phyloP scores from a whole-genome alignment of 1,140 invertebrate species.

The Aphidius gifuensis region DNA sequence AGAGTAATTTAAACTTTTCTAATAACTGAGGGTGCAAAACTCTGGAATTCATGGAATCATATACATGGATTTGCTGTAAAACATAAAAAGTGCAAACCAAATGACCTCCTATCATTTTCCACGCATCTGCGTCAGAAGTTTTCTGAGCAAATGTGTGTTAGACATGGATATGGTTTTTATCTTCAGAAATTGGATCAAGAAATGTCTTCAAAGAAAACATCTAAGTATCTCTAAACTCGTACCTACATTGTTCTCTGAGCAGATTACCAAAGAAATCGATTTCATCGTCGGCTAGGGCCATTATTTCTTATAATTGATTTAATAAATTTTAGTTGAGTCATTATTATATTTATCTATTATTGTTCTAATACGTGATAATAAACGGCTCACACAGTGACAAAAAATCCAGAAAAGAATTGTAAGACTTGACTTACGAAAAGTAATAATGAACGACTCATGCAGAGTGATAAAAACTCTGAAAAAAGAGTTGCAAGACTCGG shows the following conservation, averaged over 20 bases:
- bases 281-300: neutral
- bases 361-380: too few relatives aligned
- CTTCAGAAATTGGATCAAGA: neutral
- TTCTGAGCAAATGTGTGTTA: constrained; percentile 1
- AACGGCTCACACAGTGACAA: too few relatives aligned
- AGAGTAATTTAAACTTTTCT: constrained; percentile 7
- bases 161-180: constrained; percentile 1
- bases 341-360: too few relatives aligned
- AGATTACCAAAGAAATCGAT: constrained; percentile 10
- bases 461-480: too few relatives aligned
- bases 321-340: too few relatives aligned
- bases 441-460: too few relatives aligned
- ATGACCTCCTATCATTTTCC: constrained; percentile 6
- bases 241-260: neutral
- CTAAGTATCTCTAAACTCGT: constrained; percentile 6
- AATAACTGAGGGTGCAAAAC: constrained; percentile 1
- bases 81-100: constrained; percentile 16
- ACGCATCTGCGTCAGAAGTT: neutral
- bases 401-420: too few relatives aligned
- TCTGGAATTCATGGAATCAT: constrained; percentile 15
- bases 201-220: neutral
- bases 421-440: too few relatives aligned
- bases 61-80: constrained; percentile 6
- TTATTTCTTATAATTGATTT: too few relatives aligned
- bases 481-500: too few relatives aligned